Evolutionary conservation across 2,113 vertebrate species (phyloP).

Genomic region (Pseudorasbora parva): DNA sequence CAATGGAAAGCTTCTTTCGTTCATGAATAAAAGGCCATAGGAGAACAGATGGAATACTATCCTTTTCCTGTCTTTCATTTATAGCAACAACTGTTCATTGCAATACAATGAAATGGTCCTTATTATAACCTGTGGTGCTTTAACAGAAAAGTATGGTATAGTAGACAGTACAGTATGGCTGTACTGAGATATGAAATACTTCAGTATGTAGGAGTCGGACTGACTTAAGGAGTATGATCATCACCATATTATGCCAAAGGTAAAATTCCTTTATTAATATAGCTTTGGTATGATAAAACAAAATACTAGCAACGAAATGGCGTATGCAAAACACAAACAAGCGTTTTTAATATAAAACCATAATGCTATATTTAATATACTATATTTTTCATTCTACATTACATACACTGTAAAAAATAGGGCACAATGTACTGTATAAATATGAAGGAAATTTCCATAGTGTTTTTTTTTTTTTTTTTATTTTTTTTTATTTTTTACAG

Average conservation of each 20-base stretch:
- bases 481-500: too few relatives aligned
- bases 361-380: background rate
- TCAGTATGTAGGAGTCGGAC: background rate
- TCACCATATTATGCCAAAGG: background rate
- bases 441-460: too few relatives aligned
- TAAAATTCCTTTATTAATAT: background rate
- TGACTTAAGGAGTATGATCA: background rate
- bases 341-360: background rate
- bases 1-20: conserved; percentile 60
- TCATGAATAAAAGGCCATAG: conserved; percentile 28
- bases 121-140: conserved; percentile 52
- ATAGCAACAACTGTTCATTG: conserved; percentile 61
- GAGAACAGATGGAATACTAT: conserved; percentile 63
- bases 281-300: background rate
- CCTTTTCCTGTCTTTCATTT: conserved; percentile 67
- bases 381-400: background rate
- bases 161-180: background rate
- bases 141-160: background rate
- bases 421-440: too few relatives aligned
- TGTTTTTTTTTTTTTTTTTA: too few relatives aligned
- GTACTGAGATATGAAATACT: background rate
- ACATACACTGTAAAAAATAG: too few relatives aligned
- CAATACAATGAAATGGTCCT: conserved; percentile 60
- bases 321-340: background rate
- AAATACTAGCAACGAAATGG: background rate